Percentiles rank a stretch among this genome's conserved stretches.
Conservation (phyloP, 2,113 vertebrate species). For the Sinosuthora webbiana region DNA sequence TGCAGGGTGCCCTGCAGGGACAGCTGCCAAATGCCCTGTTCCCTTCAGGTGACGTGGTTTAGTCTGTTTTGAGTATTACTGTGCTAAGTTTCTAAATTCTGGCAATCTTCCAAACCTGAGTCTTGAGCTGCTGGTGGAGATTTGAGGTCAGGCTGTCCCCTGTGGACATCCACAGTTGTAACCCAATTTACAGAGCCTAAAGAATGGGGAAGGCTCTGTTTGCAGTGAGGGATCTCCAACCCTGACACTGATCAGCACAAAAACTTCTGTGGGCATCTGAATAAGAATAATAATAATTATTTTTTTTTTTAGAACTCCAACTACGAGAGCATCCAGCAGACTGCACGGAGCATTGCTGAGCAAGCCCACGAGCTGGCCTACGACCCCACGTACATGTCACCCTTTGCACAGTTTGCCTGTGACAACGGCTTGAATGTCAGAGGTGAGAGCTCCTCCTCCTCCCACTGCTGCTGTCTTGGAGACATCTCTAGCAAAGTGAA, state of each 20-base stretch:
- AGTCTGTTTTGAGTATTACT: neutral
- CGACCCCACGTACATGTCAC: conserved; percentile 99
- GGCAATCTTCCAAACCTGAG: neutral
- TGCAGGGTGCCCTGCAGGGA: neutral
- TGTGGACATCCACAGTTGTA: neutral
- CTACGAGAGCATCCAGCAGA: conserved; percentile 96
- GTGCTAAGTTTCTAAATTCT: neutral
- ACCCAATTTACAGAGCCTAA: neutral
- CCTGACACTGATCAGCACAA: fast-evolving
- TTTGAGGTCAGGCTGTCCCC: neutral
- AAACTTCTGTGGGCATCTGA: neutral
- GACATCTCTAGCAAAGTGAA: neutral
- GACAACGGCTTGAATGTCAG: conserved; percentile 97
- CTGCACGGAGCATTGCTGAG: conserved; percentile 94
- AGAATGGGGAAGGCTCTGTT: neutral
- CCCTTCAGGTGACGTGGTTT: neutral
- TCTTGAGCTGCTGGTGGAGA: neutral
- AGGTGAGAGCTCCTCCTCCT: conserved; percentile 77
- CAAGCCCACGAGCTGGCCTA: conserved; percentile 97
- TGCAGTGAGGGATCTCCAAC: neutral
- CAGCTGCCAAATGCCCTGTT: neutral
- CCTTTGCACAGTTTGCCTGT: conserved; percentile 98
- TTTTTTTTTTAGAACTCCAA: conserved; percentile 92
- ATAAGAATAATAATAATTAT: too few relatives aligned
- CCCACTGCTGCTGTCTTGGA: neutral